phyloP scores from a whole-genome alignment of 1,140 invertebrate species.

The Sesamia nonagrioides region DNA sequence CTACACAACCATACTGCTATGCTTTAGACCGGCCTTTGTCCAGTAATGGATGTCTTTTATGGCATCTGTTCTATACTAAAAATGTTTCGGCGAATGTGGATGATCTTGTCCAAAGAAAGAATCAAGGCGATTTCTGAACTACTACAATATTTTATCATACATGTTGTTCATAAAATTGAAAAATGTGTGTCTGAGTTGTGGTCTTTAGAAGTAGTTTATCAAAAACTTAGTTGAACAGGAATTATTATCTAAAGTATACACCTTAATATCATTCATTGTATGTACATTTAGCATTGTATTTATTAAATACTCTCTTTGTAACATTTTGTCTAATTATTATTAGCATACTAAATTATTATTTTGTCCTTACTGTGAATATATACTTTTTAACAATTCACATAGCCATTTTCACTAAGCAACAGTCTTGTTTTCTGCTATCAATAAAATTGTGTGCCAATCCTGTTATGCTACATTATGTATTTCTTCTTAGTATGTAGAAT shows the following conservation, averaged over 20 bases:
- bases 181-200: too few species aligned
- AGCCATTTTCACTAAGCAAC: neutral
- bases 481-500: constrained; percentile 4
- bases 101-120: too few species aligned
- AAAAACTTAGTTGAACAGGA: neutral
- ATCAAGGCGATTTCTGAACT: too few species aligned
- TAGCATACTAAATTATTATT: neutral
- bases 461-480: neutral
- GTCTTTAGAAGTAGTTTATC: neutral
- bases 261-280: neutral
- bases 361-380: neutral
- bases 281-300: neutral
- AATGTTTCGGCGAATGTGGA: too few species aligned
- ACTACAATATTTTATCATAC: too few species aligned
- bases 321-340: neutral
- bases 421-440: neutral
- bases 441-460: neutral
- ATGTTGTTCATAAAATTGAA: too few species aligned
- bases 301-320: neutral
- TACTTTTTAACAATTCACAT: neutral
- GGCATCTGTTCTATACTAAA: too few species aligned
- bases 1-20: too few species aligned
- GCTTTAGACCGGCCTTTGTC: too few species aligned
- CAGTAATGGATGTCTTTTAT: too few species aligned
- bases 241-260: neutral